These are phyloP conservation scores for Philereme transversata DNA, from an alignment of 2,888 invertebrate species.

Conservation along the genomic window DNA sequence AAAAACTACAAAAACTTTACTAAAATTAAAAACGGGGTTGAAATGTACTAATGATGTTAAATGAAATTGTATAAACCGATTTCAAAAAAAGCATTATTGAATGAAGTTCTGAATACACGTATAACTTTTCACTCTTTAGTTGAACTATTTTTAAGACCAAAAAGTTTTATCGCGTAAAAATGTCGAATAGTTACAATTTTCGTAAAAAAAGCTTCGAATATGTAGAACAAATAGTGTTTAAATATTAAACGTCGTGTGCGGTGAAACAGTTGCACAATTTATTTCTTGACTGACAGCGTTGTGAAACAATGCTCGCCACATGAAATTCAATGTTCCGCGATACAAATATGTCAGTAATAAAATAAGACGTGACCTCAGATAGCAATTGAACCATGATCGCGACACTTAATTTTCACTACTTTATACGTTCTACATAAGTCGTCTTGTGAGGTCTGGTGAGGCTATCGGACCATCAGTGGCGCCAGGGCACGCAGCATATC, in stretches of 20 bases:
- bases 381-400: slow-evolving; percentile 67
- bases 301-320: slow-evolving; percentile 66
- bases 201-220: neutral
- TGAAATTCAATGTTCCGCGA: slow-evolving; percentile 75
- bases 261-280: slow-evolving; percentile 34
- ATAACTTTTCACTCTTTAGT: too few relatives aligned
- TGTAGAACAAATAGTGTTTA: neutral
- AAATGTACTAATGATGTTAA: too few relatives aligned
- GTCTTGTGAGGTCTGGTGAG: slow-evolving; percentile 71
- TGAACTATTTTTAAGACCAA: too few relatives aligned
- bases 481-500: slow-evolving; percentile 54
- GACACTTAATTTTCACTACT: slow-evolving; percentile 81
- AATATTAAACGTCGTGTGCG: slow-evolving; percentile 23
- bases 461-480: slow-evolving; percentile 58
- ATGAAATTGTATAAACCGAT: too few relatives aligned
- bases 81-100: too few relatives aligned
- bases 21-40: too few relatives aligned
- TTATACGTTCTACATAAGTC: slow-evolving; percentile 73
- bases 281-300: slow-evolving; percentile 44
- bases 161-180: too few relatives aligned
- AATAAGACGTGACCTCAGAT: slow-evolving; percentile 77
- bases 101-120: too few relatives aligned
- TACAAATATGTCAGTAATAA: slow-evolving; percentile 80
- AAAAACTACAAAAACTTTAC: too few relatives aligned
- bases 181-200: too few relatives aligned